A percentile compares a stretch with the other conserved stretches of the same genome.
Conservation (phyloP, 2,113 vertebrate species). For the Machaerirhynchus nigripectus region DNA sequence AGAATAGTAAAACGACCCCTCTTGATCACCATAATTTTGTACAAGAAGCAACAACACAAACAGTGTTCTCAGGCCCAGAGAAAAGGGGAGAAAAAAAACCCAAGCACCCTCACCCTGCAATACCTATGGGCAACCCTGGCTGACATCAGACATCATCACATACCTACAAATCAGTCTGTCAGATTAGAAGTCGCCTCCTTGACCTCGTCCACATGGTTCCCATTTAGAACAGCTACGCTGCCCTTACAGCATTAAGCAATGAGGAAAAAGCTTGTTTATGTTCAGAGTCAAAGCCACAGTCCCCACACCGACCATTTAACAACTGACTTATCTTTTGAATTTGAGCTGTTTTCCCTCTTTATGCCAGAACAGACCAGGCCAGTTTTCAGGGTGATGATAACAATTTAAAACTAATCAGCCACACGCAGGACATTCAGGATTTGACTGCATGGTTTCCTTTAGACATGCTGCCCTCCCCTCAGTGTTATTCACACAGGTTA, state of each 20-base stretch:
- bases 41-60: neutral
- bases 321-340: neutral
- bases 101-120: neutral
- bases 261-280: neutral
- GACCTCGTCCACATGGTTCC: neutral
- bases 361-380: neutral
- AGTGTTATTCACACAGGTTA: rapidly evolving
- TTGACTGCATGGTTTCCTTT: neutral
- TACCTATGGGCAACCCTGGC: neutral
- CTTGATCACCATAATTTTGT: neutral
- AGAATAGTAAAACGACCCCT: neutral
- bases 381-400: conserved; percentile 18
- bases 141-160: neutral
- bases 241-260: neutral
- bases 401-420: neutral
- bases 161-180: neutral
- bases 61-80: neutral
- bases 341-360: neutral
- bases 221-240: neutral
- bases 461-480: neutral
- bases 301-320: rapidly evolving
- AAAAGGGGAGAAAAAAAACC: rapidly evolving
- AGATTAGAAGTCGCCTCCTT: neutral
- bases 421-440: neutral
- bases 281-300: conserved; percentile 13